Evolutionary conservation across 1,140 invertebrate genomes (phyloP), one percentile per base, ranked within the genome.

Genomic region (Zaprionus vittiger): DNA sequence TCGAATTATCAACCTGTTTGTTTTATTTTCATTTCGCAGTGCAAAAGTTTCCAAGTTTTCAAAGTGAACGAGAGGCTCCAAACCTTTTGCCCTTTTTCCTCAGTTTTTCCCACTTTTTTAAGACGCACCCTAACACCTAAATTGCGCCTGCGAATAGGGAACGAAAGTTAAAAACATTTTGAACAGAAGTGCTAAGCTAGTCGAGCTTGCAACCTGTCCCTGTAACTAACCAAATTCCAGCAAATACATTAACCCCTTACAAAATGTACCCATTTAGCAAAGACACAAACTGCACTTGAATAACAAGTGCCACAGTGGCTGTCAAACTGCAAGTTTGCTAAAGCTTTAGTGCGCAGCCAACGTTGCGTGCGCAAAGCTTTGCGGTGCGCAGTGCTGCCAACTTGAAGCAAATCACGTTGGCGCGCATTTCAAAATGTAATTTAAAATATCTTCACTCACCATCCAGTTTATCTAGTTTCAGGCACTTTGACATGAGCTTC

Each of bases 401-500:
- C 64, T 60, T 28, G 28, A 1, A 3, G 38, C 5, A 26, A 17
- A 2, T n/a, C 17, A 61, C 20, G 24, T 26, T 26, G 2, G 62
- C 38, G 28, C 49, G 63, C 37, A 6, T 24, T 55, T 64, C 14
- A 55, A 55, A 37, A 9, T 12, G 6, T 15, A 65, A 66, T n/a
- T 72, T 34, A 34, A 4, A 59, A 67, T 22, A 44, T 2, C 24
- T 24, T 0, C 15, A 86, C 90, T 91, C 44, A 91, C 90, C 90
- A 47, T 77, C 73, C 6, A 86, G 70, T 20, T 86, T 83, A 44
- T 86, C 91, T 69, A 80, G 15, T 5, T 86, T 91, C 14, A 91
- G 41, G 41, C 83, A 87, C 59, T 92, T 93, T n/a, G 92, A 83
- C 78, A 93, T 85, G 2, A 93, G 70, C 60, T 93, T 93, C 57